These are phyloP conservation scores for Criorhina ranunculi DNA, from an alignment of 2,888 invertebrate species.

Conservation along the genomic window DNA sequence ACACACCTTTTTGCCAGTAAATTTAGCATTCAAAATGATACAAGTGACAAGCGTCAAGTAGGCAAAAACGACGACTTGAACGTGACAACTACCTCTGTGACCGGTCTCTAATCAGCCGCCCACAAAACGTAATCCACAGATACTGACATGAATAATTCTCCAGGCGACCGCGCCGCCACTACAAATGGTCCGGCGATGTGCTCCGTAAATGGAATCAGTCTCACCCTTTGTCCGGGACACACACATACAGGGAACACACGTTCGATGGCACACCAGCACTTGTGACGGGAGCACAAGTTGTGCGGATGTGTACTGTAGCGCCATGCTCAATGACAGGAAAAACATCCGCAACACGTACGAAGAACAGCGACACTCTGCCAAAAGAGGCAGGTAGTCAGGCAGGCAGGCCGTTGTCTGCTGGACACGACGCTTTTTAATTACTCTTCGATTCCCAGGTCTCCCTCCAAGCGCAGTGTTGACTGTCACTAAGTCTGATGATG, in stretches of 20 bases:
- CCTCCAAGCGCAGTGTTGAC: slow-evolving; percentile 2
- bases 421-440: slow-evolving; percentile 70
- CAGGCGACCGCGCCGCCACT: slow-evolving; percentile 39
- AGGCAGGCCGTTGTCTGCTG: slow-evolving; percentile 30
- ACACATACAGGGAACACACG: neutral
- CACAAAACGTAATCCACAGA: slow-evolving; percentile 65
- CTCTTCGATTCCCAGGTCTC: slow-evolving; percentile 47
- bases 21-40: slow-evolving; percentile 69
- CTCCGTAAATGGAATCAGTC: slow-evolving; percentile 65
- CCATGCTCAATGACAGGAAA: slow-evolving; percentile 62
- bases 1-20: slow-evolving; percentile 66
- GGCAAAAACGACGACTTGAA: slow-evolving; percentile 52
- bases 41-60: slow-evolving; percentile 53
- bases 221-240: slow-evolving; percentile 44
- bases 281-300: slow-evolving; percentile 5
- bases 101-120: slow-evolving; percentile 62
- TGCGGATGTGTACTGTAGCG: slow-evolving; percentile 57
- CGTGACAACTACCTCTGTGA: slow-evolving; percentile 66
- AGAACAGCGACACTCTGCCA: slow-evolving; percentile 45
- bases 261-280: slow-evolving; percentile 9
- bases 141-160: slow-evolving; percentile 65
- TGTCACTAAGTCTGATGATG: slow-evolving; percentile 45
- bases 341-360: slow-evolving; percentile 74
- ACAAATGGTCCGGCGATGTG: slow-evolving; percentile 48
- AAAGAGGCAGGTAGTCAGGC: slow-evolving; percentile 34